Evolutionary conservation across 2,888 invertebrate genomes (phyloP).

Genomic region (Cartodere bifasciata): DNA sequence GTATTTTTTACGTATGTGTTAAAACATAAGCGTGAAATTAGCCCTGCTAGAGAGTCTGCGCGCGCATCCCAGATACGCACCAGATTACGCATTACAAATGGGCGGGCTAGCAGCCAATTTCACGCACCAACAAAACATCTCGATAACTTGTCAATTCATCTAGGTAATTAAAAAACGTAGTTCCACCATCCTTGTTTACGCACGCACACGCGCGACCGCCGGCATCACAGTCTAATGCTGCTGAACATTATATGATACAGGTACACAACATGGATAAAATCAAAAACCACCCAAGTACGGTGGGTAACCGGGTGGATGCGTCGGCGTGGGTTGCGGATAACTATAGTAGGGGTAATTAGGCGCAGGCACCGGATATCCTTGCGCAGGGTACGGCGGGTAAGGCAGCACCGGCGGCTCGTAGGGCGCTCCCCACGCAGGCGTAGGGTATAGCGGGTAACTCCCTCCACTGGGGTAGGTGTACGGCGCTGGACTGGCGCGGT

Average conservation of each 20-base stretch:
- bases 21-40: no score
- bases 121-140: no score
- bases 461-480: constrained; percentile 29
- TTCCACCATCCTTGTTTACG: no score
- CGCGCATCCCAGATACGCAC: no score
- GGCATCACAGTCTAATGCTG: no score
- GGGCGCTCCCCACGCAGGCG: constrained; percentile 33
- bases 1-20: no score
- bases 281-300: constrained; percentile 36
- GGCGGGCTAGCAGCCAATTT: no score
- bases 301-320: constrained; percentile 35
- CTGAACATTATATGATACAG: constrained; percentile 39
- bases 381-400: constrained; percentile 31
- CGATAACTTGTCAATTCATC: no score
- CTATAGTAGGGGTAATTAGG: constrained; percentile 53
- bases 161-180: no score
- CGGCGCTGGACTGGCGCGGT: constrained; percentile 32
- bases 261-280: constrained; percentile 40
- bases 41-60: no score
- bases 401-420: constrained; percentile 37
- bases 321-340: constrained; percentile 33
- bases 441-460: constrained; percentile 31
- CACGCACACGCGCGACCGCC: no score
- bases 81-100: no score
- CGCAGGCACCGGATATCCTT: constrained; percentile 47